phyloP scores from a whole-genome alignment of 1,140 invertebrate species.

The Nautilus pompilius region DNA sequence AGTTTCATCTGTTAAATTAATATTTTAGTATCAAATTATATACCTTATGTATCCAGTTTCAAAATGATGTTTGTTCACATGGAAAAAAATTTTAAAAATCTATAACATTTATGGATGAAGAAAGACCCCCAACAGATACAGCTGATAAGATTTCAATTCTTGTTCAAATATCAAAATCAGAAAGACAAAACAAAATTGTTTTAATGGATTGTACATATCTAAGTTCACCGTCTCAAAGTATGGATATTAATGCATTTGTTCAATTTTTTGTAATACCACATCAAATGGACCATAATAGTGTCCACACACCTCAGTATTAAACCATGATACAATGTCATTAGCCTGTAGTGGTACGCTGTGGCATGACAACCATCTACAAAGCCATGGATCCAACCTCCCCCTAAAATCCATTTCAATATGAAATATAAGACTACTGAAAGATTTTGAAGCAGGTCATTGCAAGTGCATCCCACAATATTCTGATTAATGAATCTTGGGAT shows the following conservation, averaged over 20 bases:
- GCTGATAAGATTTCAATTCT: no score
- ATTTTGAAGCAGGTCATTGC: not conserved
- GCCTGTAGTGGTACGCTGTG: no score
- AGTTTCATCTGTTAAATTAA: not conserved
- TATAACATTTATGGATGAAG: not conserved
- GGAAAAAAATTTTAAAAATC: not conserved
- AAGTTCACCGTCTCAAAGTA: no score
- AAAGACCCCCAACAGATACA: no score
- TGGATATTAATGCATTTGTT: no score
- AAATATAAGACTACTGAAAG: not conserved
- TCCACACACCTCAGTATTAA: no score
- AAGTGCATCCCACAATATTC: not conserved
- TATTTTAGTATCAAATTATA: not conserved
- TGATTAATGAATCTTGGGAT: not conserved
- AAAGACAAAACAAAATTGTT: no score
- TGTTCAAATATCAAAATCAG: no score
- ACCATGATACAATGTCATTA: no score
- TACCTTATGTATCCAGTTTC: not conserved
- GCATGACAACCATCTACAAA: not conserved
- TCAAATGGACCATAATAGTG: no score
- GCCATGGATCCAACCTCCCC: not conserved
- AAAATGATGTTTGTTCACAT: not conserved
- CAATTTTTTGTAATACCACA: no score
- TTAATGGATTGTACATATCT: no score
- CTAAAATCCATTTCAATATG: not conserved